Conservation (phyloP, 2,797 vertebrate species). For the Lutjanus campechanus region DNA sequence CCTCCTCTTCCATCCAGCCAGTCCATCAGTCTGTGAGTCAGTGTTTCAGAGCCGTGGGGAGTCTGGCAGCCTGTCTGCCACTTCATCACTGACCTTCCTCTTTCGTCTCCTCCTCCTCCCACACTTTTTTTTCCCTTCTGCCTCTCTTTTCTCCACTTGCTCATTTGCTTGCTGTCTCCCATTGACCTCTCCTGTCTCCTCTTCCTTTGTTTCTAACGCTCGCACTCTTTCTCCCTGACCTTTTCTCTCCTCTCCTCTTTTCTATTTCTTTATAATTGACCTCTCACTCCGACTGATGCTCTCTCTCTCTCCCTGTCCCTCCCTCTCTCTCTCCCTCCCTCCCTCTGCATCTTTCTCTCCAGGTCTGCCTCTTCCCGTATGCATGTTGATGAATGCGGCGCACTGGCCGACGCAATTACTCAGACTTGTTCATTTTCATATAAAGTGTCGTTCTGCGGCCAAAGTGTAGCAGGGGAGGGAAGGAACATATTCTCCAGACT, state of each 20-base stretch:
- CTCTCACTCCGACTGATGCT: constrained; percentile 25
- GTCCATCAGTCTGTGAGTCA: constrained; percentile 63
- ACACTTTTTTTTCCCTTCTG: constrained; percentile 41
- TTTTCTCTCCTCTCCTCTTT: constrained; percentile 30
- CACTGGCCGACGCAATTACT: constrained; percentile 20
- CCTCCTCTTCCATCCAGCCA: constrained; percentile 15
- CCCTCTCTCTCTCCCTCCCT: background rate
- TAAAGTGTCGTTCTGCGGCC: constrained; percentile 32
- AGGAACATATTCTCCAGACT: constrained; percentile 30
- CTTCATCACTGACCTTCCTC: constrained; percentile 75
- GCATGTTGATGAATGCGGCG: constrained; percentile 35
- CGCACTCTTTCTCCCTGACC: constrained; percentile 43
- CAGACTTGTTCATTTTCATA: constrained; percentile 56
- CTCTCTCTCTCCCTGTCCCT: background rate
- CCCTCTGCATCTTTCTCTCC: background rate
- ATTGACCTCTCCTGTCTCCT: constrained; percentile 40
- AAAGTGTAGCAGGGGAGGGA: constrained; percentile 10
- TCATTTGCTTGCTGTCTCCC: constrained; percentile 51
- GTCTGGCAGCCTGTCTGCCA: constrained; percentile 67
- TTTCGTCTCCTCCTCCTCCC: constrained; percentile 60
- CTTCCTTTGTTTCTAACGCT: constrained; percentile 26
- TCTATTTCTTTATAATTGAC: constrained; percentile 37
- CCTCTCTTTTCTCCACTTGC: constrained; percentile 45
- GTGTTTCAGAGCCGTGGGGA: constrained; percentile 62
- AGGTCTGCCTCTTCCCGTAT: background rate